Conservation (phyloP, 92 coral and sea anemone genomes). For the Desmophyllum pertusum region DNA sequence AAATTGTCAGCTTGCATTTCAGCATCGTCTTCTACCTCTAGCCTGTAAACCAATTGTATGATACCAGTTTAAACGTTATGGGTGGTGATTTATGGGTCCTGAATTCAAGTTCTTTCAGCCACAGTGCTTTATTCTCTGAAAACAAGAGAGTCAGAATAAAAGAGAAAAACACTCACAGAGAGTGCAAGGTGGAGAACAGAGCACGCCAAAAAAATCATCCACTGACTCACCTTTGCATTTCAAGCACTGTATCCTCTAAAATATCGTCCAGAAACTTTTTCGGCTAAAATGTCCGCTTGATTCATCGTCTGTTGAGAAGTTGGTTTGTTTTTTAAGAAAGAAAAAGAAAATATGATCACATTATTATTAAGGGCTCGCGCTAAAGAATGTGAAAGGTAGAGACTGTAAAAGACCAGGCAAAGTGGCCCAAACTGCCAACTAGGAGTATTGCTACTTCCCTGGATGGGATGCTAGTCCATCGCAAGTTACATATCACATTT, state of each 20-base stretch:
- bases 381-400: neutral
- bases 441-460: no score
- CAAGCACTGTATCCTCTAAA: conserved; percentile 84
- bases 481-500: neutral
- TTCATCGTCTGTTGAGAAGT: conserved; percentile 87
- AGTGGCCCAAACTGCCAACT: no score
- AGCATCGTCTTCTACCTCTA: conserved; percentile 77
- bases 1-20: conserved; percentile 62
- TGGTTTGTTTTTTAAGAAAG: neutral
- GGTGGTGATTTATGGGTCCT: neutral
- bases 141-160: no score
- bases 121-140: neutral
- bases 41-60: conserved; percentile 37
- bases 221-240: conserved; percentile 79
- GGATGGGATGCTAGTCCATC: no score
- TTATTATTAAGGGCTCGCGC: neutral
- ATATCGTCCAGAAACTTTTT: conserved; percentile 89
- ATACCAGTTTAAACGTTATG: neutral
- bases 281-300: conserved; percentile 83
- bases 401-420: no score
- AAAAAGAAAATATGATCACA: neutral
- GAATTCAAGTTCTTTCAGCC: neutral
- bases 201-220: neutral
- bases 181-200: neutral
- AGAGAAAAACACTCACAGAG: no score